Base-by-base conservation (phyloP, 2,797 vertebrate genomes). In the Ambastaia sidthimunki region DNA sequence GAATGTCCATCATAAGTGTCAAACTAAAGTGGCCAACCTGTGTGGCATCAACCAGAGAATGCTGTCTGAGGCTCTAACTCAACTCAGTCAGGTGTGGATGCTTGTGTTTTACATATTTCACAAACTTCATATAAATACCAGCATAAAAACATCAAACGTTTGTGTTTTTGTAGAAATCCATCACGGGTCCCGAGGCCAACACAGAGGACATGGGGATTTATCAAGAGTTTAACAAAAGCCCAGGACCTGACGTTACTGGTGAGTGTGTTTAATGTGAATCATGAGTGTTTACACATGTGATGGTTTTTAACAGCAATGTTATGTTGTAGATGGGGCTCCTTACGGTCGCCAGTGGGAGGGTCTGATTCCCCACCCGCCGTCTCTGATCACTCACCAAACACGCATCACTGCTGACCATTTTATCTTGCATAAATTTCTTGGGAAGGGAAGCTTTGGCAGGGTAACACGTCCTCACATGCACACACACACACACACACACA, bases 21-120 rank as follows among this genome's bases (percentile, higher is more conserved):
- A 97, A 91, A 95, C 90, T 79, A 99, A 99, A 91, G 98, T 99
- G 74, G 98, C 97, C 84, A 99, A 99, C 90, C 93, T 99, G 41
- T 99, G 98, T 83, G 98, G 98, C 71, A 99, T 99, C 92, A 99
- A 99, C 90, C 98, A 99, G 94, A 99, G 99, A 90, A 92, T 99
- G 48, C 89, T 99, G 87, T 97, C 98, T 2, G 98, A 99, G 89
- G 98, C 98, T 5, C 93, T 99, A 54, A 98, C 90, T 89, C 98
- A 99, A 96, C 96, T 99, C 84, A 7, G 92, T 91, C 95, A 95
- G 95, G 96, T 98, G 88, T 59, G 80, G 75, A n/a, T 34, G 18
- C 9, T 3, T 67, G 50, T 12, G 7, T 57, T 18, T 3, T 6
- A 10, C 7, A 12, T 19, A 23, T 21, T 16, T 62, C 19, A 16